phyloP scores from a whole-genome alignment of 2,888 invertebrate species.

The Ditylenchus weischeri region DNA sequence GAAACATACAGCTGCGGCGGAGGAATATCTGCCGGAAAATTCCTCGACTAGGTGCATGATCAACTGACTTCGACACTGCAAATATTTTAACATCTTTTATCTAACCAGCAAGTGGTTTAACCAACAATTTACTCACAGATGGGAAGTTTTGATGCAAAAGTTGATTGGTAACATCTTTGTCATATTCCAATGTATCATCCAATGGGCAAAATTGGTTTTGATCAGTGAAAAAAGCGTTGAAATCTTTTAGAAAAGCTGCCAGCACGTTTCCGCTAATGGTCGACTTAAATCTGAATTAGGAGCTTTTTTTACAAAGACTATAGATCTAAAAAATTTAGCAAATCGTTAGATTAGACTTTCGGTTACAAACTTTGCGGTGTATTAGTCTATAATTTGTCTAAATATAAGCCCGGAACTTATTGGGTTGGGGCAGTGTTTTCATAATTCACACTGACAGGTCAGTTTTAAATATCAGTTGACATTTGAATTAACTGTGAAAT shows the following conservation, averaged over 20 bases:
- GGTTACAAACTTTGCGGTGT: too few relatives aligned
- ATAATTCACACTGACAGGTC: too few relatives aligned
- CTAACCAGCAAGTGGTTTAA: too few relatives aligned
- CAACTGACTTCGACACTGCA: slow-evolving; percentile 22
- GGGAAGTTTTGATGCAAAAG: slow-evolving; percentile 24
- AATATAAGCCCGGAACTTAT: too few relatives aligned
- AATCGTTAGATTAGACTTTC: too few relatives aligned
- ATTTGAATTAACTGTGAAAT: too few relatives aligned
- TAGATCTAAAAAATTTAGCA: too few relatives aligned
- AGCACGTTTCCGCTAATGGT: slow-evolving; percentile 10
- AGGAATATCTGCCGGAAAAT: slow-evolving; percentile 22
- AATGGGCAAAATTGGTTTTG: background rate
- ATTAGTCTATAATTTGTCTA: too few relatives aligned
- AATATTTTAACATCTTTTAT: background rate
- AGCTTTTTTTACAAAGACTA: too few relatives aligned
- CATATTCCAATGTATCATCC: background rate
- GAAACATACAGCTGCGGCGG: slow-evolving; percentile 24
- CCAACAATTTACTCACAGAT: slow-evolving; percentile 9
- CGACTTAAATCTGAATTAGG: too few relatives aligned
- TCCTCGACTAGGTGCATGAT: slow-evolving; percentile 24
- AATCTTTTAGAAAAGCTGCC: slow-evolving; percentile 22
- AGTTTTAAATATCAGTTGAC: too few relatives aligned
- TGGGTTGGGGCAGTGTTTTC: too few relatives aligned
- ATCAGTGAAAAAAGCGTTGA: slow-evolving; percentile 11
- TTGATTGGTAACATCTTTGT: slow-evolving; percentile 16